These are phyloP conservation scores for Eulacestoma nigropectus DNA, from an alignment of 2,113 vertebrate genomes.

Conservation along the genomic window DNA sequence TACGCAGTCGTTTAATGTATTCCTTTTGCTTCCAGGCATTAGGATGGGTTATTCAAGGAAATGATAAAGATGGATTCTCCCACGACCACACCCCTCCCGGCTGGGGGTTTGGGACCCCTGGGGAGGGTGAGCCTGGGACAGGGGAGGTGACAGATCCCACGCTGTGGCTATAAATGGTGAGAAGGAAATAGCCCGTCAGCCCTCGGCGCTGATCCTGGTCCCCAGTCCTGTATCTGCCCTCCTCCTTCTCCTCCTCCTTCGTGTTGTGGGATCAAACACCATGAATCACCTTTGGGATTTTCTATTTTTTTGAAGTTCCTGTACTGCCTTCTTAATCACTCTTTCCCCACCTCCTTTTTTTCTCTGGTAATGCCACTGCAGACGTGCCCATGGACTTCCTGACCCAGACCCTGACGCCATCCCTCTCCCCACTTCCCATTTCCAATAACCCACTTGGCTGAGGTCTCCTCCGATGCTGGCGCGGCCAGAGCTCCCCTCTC, in stretches of 20 bases:
- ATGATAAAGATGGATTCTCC: not conserved
- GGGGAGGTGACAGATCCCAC: not conserved
- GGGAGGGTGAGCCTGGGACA: not conserved
- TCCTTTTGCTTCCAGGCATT: not conserved
- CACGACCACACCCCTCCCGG: not conserved
- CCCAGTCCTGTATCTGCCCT: not conserved
- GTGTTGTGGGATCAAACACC: not conserved
- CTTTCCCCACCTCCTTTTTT: too few species aligned
- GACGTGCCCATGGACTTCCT: not conserved
- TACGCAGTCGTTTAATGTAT: rapidly evolving
- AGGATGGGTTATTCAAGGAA: not conserved
- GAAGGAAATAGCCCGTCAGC: not conserved
- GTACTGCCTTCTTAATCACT: not conserved
- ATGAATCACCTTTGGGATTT: not conserved
- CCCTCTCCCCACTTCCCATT: conserved; percentile 25
- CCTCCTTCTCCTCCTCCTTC: not conserved
- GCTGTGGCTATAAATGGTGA: not conserved
- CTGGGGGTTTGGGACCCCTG: not conserved
- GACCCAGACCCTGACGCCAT: not conserved
- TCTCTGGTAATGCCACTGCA: not conserved
- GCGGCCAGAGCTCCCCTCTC: not conserved
- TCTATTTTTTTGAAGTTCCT: not conserved
- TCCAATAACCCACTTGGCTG: not conserved
- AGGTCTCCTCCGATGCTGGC: not conserved
- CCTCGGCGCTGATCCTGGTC: not conserved